Evolutionary conservation across 2,113 vertebrate species (phyloP).

Genomic region (Tyto alba): DNA sequence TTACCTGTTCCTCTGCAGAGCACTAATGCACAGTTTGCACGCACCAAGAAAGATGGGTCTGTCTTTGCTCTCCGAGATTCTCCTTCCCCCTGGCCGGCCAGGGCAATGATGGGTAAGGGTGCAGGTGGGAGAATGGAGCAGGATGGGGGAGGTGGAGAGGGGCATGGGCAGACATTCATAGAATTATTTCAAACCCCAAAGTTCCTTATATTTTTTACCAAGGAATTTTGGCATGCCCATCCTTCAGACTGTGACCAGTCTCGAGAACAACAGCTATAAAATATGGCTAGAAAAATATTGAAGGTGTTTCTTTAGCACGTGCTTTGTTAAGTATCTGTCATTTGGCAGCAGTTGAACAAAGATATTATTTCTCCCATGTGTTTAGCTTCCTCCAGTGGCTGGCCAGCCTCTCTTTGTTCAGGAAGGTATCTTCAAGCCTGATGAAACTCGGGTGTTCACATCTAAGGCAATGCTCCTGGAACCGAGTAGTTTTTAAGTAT

Average conservation of each 20-base stretch:
- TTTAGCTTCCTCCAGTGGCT: background rate
- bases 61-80: background rate
- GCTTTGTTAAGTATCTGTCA: background rate
- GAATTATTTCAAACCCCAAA: background rate
- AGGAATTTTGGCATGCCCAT: background rate
- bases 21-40: background rate
- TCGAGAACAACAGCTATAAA: background rate
- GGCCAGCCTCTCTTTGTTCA: background rate
- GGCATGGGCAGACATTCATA: background rate
- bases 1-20: background rate
- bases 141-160: background rate
- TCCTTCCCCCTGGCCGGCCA: background rate
- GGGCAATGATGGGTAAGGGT: background rate
- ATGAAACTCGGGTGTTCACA: background rate
- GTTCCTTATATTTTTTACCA: background rate
- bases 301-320: background rate
- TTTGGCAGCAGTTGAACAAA: background rate
- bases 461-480: background rate
- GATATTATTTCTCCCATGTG: background rate
- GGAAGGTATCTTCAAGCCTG: background rate
- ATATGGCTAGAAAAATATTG: background rate
- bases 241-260: background rate
- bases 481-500: background rate
- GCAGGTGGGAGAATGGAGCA: background rate
- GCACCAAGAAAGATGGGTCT: background rate